Percentiles rank a stretch among this genome's conserved stretches.
Conservation (phyloP, 2,888 invertebrate species). For the Drosophila algonquin region DNA sequence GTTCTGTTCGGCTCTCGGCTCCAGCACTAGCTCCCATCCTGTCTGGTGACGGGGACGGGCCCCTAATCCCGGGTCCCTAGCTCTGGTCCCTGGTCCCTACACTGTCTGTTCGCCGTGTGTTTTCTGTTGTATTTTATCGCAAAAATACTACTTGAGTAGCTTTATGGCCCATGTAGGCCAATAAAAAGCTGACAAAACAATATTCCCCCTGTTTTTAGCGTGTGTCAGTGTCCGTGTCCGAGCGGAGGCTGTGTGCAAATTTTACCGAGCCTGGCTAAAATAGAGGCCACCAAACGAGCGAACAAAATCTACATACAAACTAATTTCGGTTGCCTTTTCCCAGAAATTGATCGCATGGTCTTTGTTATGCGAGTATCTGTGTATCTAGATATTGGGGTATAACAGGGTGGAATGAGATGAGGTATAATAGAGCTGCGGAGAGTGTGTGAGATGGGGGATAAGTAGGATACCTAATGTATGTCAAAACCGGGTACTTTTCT, state of each 20-base stretch:
- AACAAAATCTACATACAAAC: constrained; percentile 38
- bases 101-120: constrained; percentile 24
- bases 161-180: constrained; percentile 79
- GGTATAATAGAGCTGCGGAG: neutral
- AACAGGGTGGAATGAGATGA: constrained; percentile 6
- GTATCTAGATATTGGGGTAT: neutral
- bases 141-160: constrained; percentile 82
- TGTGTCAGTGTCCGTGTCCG: neutral
- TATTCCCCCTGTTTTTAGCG: constrained; percentile 52
- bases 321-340: constrained; percentile 55
- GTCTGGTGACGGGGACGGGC: constrained; percentile 5
- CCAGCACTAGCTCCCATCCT: constrained; percentile 22
- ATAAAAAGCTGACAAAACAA: constrained; percentile 82
- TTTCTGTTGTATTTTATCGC: constrained; percentile 80
- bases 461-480: no score
- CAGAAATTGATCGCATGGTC: constrained; percentile 34
- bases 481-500: no score
- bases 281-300: constrained; percentile 66
- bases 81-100: neutral
- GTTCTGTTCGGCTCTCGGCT: constrained; percentile 28
- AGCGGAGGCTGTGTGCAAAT: constrained; percentile 56
- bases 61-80: no score
- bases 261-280: constrained; percentile 39
- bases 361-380: constrained; percentile 18
- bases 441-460: neutral